Base-by-base conservation (phyloP, 64 coral and sea anemone genomes). In the Pocillopora damicornis region DNA sequence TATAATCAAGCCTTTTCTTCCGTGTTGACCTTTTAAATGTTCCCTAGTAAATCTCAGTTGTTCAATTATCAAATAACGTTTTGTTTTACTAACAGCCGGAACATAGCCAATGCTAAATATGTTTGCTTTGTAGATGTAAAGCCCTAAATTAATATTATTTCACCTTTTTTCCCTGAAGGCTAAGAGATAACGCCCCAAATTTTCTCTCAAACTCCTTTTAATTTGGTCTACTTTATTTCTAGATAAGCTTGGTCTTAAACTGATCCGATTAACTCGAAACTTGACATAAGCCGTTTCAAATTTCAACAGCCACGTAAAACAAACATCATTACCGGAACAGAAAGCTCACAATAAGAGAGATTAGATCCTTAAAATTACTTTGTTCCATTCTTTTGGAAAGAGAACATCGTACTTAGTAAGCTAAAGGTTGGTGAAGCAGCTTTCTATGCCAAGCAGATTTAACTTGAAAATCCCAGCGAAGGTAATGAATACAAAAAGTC, bases 61-160 rank as follows among this genome's bases (percentile, higher is more conserved):
- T 63, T 63, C 35, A 83, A 20, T 20, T 20, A 16, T 63, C 35
- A 83, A 20, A 38, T 20, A 16, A 35, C 35, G 26, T 67, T 69
- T 83, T 64, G 63, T 68, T 83, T 83, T 68, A 63, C 67, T n/a
- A 83, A 68, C 65, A 83, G 80, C 34, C 35, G 34, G 67, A 83
- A n/a, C 35, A 3, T 8, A 38, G 4, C 6, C 35, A 83, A 67
- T 68, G 3, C 15, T 13, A 64, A 60, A 64, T 34, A 13, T 64
- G 17, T 63, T 81, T 81, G 64, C 60, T 81, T 37, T 79, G 38
- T 56, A 1, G 20, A 15, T 10, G 16, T 22, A 77, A 4, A 61
- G 58, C 35, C 61, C 36, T 34, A 14, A 63, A 2, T 25, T 35
- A 11, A 71, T 71, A n/a, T 9, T 71, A 71, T 71, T 64, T 64